Evolutionary conservation across 2,888 invertebrate genomes (phyloP).

Genomic region (Chaetogeoica ovagalla): DNA sequence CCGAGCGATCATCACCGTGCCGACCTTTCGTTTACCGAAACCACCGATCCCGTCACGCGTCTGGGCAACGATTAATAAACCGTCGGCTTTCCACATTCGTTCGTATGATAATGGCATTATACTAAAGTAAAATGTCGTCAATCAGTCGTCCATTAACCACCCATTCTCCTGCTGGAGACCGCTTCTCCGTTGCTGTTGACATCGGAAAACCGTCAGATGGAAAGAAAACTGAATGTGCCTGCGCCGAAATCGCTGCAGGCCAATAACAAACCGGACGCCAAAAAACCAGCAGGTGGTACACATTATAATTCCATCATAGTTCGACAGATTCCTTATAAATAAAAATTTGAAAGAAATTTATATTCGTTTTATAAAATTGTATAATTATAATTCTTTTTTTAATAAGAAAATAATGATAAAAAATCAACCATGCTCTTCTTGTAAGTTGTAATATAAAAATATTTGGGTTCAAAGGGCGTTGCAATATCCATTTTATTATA

Average conservation of each 20-base stretch:
- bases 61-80: slow-evolving; percentile 63
- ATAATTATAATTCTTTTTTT: too few relatives aligned
- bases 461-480: too few relatives aligned
- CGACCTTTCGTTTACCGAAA: background rate
- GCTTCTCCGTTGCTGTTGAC: slow-evolving; percentile 63
- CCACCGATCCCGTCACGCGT: background rate
- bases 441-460: too few relatives aligned
- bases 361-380: too few relatives aligned
- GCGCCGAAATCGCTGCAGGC: slow-evolving; percentile 71
- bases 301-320: too few relatives aligned
- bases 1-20: background rate
- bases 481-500: too few relatives aligned
- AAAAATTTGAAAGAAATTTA: too few relatives aligned
- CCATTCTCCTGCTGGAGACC: slow-evolving; percentile 75
- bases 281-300: slow-evolving; percentile 77
- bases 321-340: too few relatives aligned
- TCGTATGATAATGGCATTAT: slow-evolving; percentile 46
- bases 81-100: slow-evolving; percentile 62
- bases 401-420: too few relatives aligned
- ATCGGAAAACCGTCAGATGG: slow-evolving; percentile 71
- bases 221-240: slow-evolving; percentile 70
- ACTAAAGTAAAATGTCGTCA: slow-evolving; percentile 68
- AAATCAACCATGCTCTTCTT: too few relatives aligned
- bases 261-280: slow-evolving; percentile 73
- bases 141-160: slow-evolving; percentile 65